These are phyloP conservation scores for Coendou prehensilis DNA, from an alignment of 2,797 vertebrate species.

Conservation along the genomic window DNA sequence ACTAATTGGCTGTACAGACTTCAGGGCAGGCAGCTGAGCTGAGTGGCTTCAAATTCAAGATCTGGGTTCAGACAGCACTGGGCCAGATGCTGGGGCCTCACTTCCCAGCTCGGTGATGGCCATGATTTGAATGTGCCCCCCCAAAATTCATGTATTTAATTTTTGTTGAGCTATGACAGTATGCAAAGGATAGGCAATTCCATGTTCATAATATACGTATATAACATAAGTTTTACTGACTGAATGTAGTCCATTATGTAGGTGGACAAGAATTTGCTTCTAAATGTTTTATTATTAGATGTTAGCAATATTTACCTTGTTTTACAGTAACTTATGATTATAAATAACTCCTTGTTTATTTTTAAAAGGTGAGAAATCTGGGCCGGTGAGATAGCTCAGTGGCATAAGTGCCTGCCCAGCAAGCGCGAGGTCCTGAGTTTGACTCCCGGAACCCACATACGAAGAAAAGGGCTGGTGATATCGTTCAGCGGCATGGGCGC, in stretches of 20 bases:
- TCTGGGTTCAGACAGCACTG: not conserved
- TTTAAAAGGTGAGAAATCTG: not conserved
- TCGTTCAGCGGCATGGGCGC: too few species aligned
- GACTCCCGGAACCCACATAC: too few species aligned
- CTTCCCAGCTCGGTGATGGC: not conserved
- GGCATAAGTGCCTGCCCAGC: too few species aligned
- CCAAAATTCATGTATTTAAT: not conserved
- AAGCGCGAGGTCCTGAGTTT: too few species aligned
- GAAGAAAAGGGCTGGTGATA: too few species aligned
- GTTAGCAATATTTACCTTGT: not conserved
- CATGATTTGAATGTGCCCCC: not conserved
- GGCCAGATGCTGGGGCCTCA: not conserved
- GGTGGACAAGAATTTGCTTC: not conserved
- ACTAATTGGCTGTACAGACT: not conserved
- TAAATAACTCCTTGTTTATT: not conserved
- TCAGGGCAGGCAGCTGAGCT: not conserved
- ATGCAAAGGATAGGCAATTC: not conserved
- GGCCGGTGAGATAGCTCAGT: too few species aligned
- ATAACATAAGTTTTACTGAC: not conserved
- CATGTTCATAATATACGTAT: too few species aligned
- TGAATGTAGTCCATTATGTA: not conserved
- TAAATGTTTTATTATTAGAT: not conserved
- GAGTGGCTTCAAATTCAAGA: not conserved
- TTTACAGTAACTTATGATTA: not conserved
- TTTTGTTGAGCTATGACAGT: too few species aligned